These are phyloP conservation scores for Ptychobarbus kaznakovi DNA, from an alignment of 2,797 vertebrate species.

Conservation along the genomic window DNA sequence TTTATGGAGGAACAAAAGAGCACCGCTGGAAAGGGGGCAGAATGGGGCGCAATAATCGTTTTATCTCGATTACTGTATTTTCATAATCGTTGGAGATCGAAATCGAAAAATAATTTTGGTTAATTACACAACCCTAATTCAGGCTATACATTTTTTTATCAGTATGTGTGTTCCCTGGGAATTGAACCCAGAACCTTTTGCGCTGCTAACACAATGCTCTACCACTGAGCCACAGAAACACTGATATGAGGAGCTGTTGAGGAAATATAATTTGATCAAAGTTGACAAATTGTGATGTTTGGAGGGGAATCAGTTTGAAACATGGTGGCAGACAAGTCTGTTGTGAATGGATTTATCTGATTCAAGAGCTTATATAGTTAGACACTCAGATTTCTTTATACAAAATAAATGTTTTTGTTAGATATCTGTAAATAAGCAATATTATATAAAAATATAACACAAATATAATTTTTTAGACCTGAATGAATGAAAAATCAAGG, in stretches of 20 bases:
- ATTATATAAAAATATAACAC: not conserved
- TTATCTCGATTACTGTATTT: no score
- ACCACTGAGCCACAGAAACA: no score
- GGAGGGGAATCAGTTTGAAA: not conserved
- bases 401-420: not conserved
- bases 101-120: no score
- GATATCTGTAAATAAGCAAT: not conserved
- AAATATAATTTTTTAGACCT: not conserved
- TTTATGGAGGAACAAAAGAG: no score
- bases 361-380: not conserved
- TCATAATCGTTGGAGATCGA: no score
- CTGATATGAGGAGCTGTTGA: not conserved
- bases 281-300: not conserved
- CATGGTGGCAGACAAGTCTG: not conserved
- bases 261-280: not conserved
- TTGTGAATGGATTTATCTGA: not conserved
- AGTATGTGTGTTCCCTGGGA: no score
- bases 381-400: not conserved
- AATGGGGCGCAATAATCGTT: no score
- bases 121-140: no score
- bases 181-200: no score
- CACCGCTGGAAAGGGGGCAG: no score
- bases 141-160: no score
- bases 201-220: no score
- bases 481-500: not conserved